Evolutionary conservation across 2,113 vertebrate genomes (phyloP), one percentile per base, ranked within the genome.

Genomic region (Pollimyrus isidori): DNA sequence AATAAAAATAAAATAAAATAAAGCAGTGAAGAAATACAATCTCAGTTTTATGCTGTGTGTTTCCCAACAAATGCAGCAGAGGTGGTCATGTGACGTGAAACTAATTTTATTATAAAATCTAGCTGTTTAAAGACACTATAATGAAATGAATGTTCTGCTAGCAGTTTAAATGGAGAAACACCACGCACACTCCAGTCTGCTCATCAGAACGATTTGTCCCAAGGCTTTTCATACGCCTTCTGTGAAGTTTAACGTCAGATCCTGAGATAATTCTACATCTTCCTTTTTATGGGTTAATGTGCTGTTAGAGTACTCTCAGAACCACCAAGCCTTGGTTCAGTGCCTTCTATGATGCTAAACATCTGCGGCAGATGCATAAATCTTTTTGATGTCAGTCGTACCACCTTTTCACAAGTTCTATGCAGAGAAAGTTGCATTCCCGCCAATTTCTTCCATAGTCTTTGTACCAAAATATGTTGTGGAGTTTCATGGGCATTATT

Each of bases 321-420:
- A 93, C 93, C 92, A 95, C 94, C 95, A 95, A 94, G 94, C 92
- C 89, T 91, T 92, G 91, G 94, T 93, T 93, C 92, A 91, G 92
- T 94, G 93, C 94, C 95, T 95, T 95, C 95, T 94, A 93, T 95
- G 95, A 94, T 92, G 95, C 92, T 95, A 92, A 94, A 94, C 95
- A 95, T 95, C 95, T 45, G 23, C 15, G n/a, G n/a, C 46, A 80
- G 13, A 80, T 42, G 23, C 95, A 95, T 93, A 94, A 95, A 93
- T 95, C 96, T 95, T 93, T 94, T 94, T 92, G 94, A 94, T 95
- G 94, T 94, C 94, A 93, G 95, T 93, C 95, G 94, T 95, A 93
- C 94, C 93, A 94, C 93, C 94, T 92, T 94, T 93, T 92, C 92
- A 94, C 95, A 94, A 19, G 73, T 39, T 80, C 42, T 85, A 85